phyloP scores from a whole-genome alignment of 2,888 invertebrate species.

The Barypeithes pellucidus region DNA sequence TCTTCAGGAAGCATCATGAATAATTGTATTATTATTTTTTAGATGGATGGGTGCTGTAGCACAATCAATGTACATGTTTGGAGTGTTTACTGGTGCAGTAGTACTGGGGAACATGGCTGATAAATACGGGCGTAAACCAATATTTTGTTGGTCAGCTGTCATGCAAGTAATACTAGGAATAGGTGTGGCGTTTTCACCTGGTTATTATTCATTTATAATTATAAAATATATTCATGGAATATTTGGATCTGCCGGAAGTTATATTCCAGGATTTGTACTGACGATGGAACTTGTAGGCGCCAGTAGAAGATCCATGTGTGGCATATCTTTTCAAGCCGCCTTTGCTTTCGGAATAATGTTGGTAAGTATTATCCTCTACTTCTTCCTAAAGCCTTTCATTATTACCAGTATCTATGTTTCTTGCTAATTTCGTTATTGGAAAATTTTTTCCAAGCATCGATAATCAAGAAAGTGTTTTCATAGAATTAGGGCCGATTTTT shows the following conservation, averaged over 20 bases:
- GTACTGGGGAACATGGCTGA: conserved; percentile 86
- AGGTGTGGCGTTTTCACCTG: conserved; percentile 82
- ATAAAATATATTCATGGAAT: conserved; percentile 75
- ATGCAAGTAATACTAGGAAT: conserved; percentile 81
- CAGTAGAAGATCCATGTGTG: conserved; percentile 85
- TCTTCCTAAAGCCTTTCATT: too few species aligned
- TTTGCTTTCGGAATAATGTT: conserved; percentile 88
- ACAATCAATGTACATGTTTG: conserved; percentile 87
- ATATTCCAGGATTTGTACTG: conserved; percentile 76
- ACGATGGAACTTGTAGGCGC: conserved; percentile 90
- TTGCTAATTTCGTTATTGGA: too few species aligned
- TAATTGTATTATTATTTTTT: conserved; percentile 5
- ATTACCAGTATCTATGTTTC: too few species aligned
- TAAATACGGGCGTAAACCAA: conserved; percentile 82
- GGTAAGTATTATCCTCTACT: conserved; percentile 68
- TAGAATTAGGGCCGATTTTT: too few species aligned
- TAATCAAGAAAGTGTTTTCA: too few species aligned
- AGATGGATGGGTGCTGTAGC: conserved; percentile 88
- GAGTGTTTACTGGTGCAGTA: conserved; percentile 86
- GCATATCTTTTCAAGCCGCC: conserved; percentile 84
- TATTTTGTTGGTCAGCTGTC: conserved; percentile 84
- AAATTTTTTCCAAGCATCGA: too few species aligned
- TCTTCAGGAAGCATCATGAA: too few species aligned
- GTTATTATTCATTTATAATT: conserved; percentile 82
- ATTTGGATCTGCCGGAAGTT: conserved; percentile 88